Evolutionary conservation across 2,113 vertebrate species (phyloP).

Genomic region (Larimichthys crocea): DNA sequence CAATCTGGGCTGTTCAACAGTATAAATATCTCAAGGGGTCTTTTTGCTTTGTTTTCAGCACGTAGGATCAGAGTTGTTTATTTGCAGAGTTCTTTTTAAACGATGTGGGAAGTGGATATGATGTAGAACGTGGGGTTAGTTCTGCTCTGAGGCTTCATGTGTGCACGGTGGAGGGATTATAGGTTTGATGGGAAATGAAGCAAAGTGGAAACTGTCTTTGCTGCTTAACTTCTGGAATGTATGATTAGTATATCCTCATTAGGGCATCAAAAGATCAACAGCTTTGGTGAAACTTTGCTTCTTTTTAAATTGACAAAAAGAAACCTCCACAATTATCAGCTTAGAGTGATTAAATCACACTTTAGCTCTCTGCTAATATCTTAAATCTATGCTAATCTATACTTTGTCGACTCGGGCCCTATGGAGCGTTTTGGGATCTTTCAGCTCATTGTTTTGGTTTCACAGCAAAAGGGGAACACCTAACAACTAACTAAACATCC

Average conservation of each 20-base stretch:
- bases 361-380: neutral
- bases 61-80: constrained; percentile 37
- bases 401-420: neutral
- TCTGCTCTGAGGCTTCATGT: neutral
- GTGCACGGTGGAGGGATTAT: constrained; percentile 3
- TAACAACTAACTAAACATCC: neutral
- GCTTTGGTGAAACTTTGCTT: neutral
- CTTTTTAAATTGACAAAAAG: neutral
- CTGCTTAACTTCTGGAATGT: constrained; percentile 4
- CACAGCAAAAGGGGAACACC: neutral
- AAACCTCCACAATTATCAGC: neutral
- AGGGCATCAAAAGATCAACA: neutral
- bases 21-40: constrained; percentile 51
- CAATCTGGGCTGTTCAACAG: constrained; percentile 21
- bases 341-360: neutral
- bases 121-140: neutral
- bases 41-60: constrained; percentile 43
- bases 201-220: constrained; percentile 22
- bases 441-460: neutral
- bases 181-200: constrained; percentile 31
- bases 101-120: constrained; percentile 9
- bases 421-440: neutral
- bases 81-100: constrained; percentile 30
- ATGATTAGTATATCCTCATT: constrained; percentile 9
- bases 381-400: neutral